Evolutionary conservation across 2,113 vertebrate species (phyloP), one percentile per base, ranked within the genome.

Genomic region (Larimichthys crocea): DNA sequence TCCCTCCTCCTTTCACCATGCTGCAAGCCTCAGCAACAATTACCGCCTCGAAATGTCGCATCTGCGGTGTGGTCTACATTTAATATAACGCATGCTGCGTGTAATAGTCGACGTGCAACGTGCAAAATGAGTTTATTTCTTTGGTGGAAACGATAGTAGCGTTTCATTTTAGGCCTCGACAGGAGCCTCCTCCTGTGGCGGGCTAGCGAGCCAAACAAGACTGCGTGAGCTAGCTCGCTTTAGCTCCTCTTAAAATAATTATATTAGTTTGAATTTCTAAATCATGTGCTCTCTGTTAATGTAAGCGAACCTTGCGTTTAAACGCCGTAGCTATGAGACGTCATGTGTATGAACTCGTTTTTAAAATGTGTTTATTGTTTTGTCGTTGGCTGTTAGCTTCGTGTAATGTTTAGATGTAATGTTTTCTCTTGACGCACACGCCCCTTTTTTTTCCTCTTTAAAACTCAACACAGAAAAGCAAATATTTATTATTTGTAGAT

Each of bases 131-230:
- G 0, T 16, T 2, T 17, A 5, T 46, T 20, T 44, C 0, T 12
- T n/a, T 2, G 2, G 2, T 66, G 1, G 26, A 16, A 24, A 24
- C 10, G 8, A 0, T 0, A 20, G 44, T 50, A 22, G 0, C 4
- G 11, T 5, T 53, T 55, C 1, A 22, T 4, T 15, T 15, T 17
- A 4, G 89, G 89, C 88, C 85, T 67, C 31, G 9, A 17, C 77
- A 35, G 74, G 24, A 24, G 24, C 24, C 24, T 24, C 68, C 76
- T 64, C 22, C 19, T 3, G 17, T 84, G 84, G 90, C 85, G 83
- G 62, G 88, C n/a, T 46, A 64, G 10, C 50, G 11, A 72, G 24
- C 65, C 66, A 80, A 92, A 88, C 74, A n/a, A 82, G 77, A 86
- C 42, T 74, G n/a, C 10, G 10, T 1, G 35, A 79, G 76, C 73